Percentiles rank a stretch among this genome's conserved stretches.
Evolutionary conservation across 2,113 vertebrate species (phyloP).

Genomic region (Nestor notabilis): DNA sequence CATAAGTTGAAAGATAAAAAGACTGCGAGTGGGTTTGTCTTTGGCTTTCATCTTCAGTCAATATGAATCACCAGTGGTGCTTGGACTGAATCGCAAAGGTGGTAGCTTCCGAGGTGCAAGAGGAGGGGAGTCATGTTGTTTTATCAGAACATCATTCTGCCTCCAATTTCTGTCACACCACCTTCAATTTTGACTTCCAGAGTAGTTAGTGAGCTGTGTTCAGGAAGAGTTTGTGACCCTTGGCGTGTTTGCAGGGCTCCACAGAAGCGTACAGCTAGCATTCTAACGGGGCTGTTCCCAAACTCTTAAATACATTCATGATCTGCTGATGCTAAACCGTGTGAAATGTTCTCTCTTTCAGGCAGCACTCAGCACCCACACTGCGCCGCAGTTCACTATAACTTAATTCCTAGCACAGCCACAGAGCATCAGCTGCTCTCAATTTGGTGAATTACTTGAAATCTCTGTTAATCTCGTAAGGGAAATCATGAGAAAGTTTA

Average conservation of each 20-base stretch:
- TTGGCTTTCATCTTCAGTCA: constrained; percentile 6
- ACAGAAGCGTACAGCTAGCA: not conserved
- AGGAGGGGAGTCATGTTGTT: not conserved
- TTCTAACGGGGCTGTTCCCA: not conserved
- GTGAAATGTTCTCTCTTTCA: not conserved
- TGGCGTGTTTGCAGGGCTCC: not conserved
- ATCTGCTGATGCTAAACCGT: not conserved
- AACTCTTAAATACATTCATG: not conserved
- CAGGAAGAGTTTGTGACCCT: not conserved
- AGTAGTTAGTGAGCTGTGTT: not conserved
- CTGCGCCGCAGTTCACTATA: not conserved
- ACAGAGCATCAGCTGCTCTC: not conserved
- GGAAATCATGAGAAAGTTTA: not conserved
- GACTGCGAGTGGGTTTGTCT: not conserved
- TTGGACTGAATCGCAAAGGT: not conserved
- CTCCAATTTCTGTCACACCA: not conserved
- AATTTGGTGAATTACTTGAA: not conserved
- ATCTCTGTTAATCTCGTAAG: not conserved
- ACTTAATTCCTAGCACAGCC: not conserved
- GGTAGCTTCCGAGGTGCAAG: not conserved
- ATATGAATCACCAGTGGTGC: not conserved
- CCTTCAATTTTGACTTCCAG: not conserved
- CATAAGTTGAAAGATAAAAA: constrained; percentile 4
- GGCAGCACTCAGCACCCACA: not conserved
- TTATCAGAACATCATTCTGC: not conserved